Conservation (phyloP, 2,113 vertebrate genomes). For the sheep (Ovis aries) region ARS-UI_Ramb_v3.0 NC_056057.1:5261501-5262000, state of each 20-base stretch:
- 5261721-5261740: too few relatives aligned
- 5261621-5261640: neutral
- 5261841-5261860: neutral
- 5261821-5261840: neutral
- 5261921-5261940: neutral
- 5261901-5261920: neutral
- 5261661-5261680: neutral
- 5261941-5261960: neutral
- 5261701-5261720: neutral
- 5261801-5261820: neutral
- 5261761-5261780: neutral
- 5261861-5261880: neutral
- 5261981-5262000: neutral
- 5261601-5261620: neutral
- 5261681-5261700: neutral
- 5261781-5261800: neutral
- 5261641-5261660: neutral
- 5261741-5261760: neutral
- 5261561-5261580: neutral
- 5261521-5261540: accelerated
- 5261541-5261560: neutral
- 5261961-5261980: neutral
- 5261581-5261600: neutral
- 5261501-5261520: neutral
- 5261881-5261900: neutral